Evolutionary conservation across 2,888 invertebrate species (phyloP).

Genomic region (Pimpla rufipes): DNA sequence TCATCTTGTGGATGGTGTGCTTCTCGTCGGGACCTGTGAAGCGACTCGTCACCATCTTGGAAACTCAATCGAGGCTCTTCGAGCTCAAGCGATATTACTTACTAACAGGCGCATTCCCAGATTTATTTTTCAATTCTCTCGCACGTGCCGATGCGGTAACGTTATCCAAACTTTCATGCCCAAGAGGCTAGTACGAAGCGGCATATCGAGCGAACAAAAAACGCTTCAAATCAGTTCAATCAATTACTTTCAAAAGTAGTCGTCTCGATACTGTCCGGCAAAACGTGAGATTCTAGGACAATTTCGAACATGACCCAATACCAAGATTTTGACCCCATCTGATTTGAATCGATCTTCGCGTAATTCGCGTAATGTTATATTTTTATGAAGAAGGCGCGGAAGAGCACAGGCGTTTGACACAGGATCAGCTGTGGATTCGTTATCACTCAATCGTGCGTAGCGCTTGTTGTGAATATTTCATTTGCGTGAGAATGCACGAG

Average conservation of each 20-base stretch:
- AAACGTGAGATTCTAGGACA: no score
- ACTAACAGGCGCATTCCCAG: conserved; percentile 52
- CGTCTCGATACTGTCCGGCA: no score
- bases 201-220: background rate
- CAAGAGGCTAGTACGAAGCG: conserved; percentile 2
- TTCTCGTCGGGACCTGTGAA: conserved; percentile 89
- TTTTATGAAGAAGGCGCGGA: background rate
- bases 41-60: conserved; percentile 73
- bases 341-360: conserved; percentile 17
- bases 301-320: no score
- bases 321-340: background rate
- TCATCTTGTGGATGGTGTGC: conserved; percentile 89
- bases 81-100: conserved; percentile 23
- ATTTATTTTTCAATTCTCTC: conserved; percentile 18
- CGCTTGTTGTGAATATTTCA: conserved; percentile 54
- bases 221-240: background rate
- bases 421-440: conserved; percentile 17
- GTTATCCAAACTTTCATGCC: conserved; percentile 32
- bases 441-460: conserved; percentile 41
- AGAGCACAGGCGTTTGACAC: conserved; percentile 37
- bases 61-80: background rate
- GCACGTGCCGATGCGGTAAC: conserved; percentile 17
- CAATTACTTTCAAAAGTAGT: background rate
- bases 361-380: background rate
- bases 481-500: conserved; percentile 33